Evolutionary conservation across 2,888 invertebrate species (phyloP), one percentile per base, ranked within the genome.

Genomic region (Drosophila dives): DNA sequence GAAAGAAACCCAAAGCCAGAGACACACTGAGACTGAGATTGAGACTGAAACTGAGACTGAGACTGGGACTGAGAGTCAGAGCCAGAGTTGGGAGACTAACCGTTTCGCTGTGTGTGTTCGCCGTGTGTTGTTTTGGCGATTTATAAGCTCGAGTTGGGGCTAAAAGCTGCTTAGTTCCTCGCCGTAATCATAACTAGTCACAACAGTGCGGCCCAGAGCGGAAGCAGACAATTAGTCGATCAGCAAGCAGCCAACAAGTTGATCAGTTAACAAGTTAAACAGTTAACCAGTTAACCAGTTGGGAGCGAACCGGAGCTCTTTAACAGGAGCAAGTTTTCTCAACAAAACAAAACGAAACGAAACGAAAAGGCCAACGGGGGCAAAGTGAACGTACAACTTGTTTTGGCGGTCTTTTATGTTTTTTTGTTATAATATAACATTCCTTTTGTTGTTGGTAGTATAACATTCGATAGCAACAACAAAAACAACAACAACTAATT

Each of bases 131-230:
- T 60, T 64, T 68, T 73, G 48, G 38, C 60, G 66, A 75, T 78
- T 83, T 91, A 91, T 82, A 91, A 91, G 86, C 84, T 68, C 75
- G 81, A 74, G 82, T 63, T 80, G 83, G 79, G 77, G 80, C 90
- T 85, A 80, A 81, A 84, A 81, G 76, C 89, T 87, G 91, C 91
- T 91, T 91, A 91, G 91, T 91, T 91, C 91, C 91, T 91, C 91
- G 89, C 90, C 85, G 90, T 87, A 91, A 91, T 91, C 90, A 90
- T 86, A 90, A 88, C 91, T 91, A 91, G 91, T 91, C 91, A 86
- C 89, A 83, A 86, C 81, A 79, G 59, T 64, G 73, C 71, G 70
- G 67, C 60, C 23, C 54, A 50, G 64, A 84, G 72, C 79, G 81
- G 77, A 82, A 77, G 67, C 74, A 70, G 71, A 34, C 58, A 63